Conservation (phyloP, 1,140 invertebrate genomes). For the Polypedilum pembai region DNA sequence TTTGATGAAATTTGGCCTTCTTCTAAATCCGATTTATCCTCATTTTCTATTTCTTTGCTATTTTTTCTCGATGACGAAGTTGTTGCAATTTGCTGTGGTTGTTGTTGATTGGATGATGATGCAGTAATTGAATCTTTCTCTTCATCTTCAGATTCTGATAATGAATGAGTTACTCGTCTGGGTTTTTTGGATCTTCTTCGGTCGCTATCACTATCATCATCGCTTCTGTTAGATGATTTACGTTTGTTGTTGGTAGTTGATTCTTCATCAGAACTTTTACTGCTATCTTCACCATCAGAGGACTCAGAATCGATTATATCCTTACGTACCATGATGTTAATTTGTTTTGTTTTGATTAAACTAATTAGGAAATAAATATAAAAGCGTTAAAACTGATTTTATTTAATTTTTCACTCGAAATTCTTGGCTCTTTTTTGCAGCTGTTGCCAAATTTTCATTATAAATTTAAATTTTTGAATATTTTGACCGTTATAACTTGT, state of each 20-base stretch:
- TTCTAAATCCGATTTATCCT: conserved; percentile 27
- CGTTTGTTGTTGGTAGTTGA: background rate
- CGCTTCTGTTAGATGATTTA: background rate
- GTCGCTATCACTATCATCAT: background rate
- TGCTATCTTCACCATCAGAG: background rate
- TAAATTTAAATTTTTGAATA: too few relatives aligned
- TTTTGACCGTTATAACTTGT: too few relatives aligned
- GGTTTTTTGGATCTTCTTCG: background rate
- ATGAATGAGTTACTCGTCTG: background rate
- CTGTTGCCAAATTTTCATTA: too few relatives aligned
- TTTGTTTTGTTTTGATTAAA: too few relatives aligned
- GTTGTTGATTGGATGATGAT: background rate
- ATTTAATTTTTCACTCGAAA: too few relatives aligned
- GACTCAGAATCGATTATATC: background rate
- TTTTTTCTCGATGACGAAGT: background rate
- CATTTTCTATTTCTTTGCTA: background rate
- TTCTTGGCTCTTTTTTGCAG: too few relatives aligned
- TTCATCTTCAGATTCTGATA: background rate
- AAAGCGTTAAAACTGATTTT: too few relatives aligned
- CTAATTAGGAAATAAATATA: too few relatives aligned
- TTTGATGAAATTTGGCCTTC: conserved; percentile 35
- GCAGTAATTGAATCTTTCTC: background rate
- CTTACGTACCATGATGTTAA: background rate
- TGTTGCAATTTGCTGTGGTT: background rate
- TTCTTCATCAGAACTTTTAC: conserved; percentile 1